phyloP scores from a whole-genome alignment of 2,797 vertebrate genomes.

The Loriculus beryllinus region DNA sequence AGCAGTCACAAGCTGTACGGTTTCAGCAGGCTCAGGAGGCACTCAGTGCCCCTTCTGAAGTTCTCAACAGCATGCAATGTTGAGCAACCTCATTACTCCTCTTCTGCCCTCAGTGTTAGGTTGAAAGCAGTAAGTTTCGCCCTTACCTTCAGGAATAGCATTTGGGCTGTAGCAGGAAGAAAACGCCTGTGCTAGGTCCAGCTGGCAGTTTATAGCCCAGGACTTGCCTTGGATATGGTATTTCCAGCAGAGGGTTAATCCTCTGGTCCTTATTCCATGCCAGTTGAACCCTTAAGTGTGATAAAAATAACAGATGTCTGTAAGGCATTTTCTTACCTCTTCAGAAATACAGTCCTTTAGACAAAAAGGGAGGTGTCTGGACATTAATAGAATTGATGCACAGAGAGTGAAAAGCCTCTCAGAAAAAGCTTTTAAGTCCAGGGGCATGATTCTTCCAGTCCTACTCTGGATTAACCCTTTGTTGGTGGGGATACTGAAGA shows the following conservation, averaged over 20 bases:
- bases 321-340: not conserved
- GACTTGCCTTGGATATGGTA: not conserved
- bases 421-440: not conserved
- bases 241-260: not conserved
- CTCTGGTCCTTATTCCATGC: not conserved
- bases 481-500: not conserved
- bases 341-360: not conserved
- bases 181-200: not conserved
- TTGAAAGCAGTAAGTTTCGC: not conserved
- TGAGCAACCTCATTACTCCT: not conserved
- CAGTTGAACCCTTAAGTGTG: not conserved
- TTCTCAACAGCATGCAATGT: not conserved
- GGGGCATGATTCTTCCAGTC: not conserved
- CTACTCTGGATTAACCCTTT: not conserved
- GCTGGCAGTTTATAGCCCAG: not conserved
- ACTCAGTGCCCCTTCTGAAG: not conserved
- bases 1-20: not conserved
- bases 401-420: not conserved
- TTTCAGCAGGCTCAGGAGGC: not conserved
- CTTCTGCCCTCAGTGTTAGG: not conserved
- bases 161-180: not conserved
- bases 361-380: not conserved
- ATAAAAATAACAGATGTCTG: not conserved
- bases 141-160: not conserved
- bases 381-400: not conserved